Base-by-base conservation (phyloP, 1,140 invertebrate genomes). In the Trialeurodes vaporariorum region DNA sequence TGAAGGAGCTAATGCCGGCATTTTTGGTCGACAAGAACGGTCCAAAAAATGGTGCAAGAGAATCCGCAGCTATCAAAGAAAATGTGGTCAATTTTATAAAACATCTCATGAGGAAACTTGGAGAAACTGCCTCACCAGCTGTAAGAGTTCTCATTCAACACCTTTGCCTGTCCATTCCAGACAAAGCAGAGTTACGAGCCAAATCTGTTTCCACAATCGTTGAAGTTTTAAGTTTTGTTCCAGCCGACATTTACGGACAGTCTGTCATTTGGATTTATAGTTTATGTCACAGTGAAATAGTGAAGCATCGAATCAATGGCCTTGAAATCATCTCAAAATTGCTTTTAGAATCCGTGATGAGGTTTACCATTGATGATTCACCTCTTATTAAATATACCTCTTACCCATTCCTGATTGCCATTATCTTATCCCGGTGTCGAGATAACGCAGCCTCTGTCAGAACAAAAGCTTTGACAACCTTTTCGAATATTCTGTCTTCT, bases 51-150 rank as follows among this genome's bases (percentile, higher is more conserved):
- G 60, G 5, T 25, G n/a, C 60, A 5, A 61, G 25, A 61, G 60
- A 25, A 22, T 22, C 5, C n/a, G 5, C n/a, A 11, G 11, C 60
- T 11, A 61, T 22, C 60, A 61, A 61, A 25, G 60, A 61, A 25
- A 61, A 22, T 61, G n/a, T 61, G n/a, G n/a, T 61, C 11, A 61
- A 23, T 23, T 61, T 61, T 61, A 25, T 61, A n/a, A 23, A 61
- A 11, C 60, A 61, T 22, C 11, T 61, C 9, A 23, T 22, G 22
- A n/a, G n/a, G 11, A 25, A 5, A 9, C n/a, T 25, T 11, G 60
- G 60, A 23, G 22, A 61, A 11, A 22, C 22, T 22, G 5, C 60
- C 11, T 61, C 5, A 5, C n/a, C 60, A 9, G 60, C 5, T 61
- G 22, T 61, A 23, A 25, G n/a, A 22, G 25, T 61, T 61, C 25